Conservation (phyloP, 2,797 vertebrate genomes). For the Delichon dasypus region DNA sequence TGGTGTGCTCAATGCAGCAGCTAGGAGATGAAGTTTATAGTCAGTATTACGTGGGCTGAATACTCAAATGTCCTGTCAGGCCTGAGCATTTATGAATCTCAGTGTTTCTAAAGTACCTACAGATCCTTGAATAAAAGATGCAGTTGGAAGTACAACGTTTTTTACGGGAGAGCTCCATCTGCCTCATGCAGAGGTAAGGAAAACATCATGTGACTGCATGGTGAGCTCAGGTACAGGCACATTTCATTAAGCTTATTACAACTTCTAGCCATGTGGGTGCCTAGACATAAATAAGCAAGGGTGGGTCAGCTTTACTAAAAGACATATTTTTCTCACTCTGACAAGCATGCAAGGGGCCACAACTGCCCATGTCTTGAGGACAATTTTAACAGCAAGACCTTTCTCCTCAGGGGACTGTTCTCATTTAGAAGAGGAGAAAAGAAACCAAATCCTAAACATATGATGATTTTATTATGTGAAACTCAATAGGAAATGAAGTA, state of each 20-base stretch:
- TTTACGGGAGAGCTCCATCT: background rate
- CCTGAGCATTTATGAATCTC: background rate
- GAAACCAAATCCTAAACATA: conserved; percentile 53
- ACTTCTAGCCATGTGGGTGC: background rate
- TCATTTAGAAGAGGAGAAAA: conserved; percentile 61
- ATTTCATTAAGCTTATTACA: background rate
- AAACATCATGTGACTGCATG: background rate
- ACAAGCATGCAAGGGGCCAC: background rate
- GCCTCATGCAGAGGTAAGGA: rapidly evolving
- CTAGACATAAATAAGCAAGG: background rate
- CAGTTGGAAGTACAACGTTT: background rate
- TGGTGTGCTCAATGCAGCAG: background rate
- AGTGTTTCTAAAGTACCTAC: background rate
- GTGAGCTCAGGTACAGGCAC: background rate
- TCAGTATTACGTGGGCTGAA: background rate
- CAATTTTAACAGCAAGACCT: conserved; percentile 66
- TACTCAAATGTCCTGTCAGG: background rate
- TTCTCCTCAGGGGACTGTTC: conserved; percentile 59
- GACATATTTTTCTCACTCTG: background rate
- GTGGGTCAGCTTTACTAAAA: conserved; percentile 21
- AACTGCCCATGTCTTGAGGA: conserved; percentile 23
- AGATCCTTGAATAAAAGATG: background rate
- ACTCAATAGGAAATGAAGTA: conserved; percentile 77
- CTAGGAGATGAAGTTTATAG: background rate
- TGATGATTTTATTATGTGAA: conserved; percentile 76